Conservation (phyloP, 2,888 invertebrate genomes). For the Apamea monoglypha region DNA sequence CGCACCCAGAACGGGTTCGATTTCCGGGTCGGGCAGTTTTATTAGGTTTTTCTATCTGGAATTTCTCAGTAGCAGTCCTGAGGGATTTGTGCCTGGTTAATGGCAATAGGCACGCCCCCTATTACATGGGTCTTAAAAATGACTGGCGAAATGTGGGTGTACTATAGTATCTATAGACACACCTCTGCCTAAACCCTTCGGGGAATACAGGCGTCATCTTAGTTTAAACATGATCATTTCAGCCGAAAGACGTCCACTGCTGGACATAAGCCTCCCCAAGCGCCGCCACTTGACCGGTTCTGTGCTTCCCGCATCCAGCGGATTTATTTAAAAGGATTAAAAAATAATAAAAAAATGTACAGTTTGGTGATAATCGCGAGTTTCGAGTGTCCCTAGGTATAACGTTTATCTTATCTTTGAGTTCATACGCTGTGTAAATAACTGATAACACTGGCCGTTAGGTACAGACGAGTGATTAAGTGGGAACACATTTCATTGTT, state of each 20-base stretch:
- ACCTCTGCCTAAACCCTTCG: too few relatives aligned
- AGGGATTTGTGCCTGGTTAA: too few relatives aligned
- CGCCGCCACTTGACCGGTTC: not conserved
- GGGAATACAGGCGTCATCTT: too few relatives aligned
- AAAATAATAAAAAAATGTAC: slow-evolving; percentile 30
- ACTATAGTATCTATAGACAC: too few relatives aligned
- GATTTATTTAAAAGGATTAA: not conserved
- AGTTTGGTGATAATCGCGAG: slow-evolving; percentile 58
- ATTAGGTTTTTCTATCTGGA: too few relatives aligned
- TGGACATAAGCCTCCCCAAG: not conserved
- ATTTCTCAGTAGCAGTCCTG: too few relatives aligned
- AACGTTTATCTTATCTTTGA: slow-evolving; percentile 79
- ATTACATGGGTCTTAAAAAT: too few relatives aligned
- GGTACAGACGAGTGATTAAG: slow-evolving; percentile 66
- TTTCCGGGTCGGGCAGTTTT: too few relatives aligned
- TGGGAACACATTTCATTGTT: slow-evolving; percentile 31
- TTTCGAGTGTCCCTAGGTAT: slow-evolving; percentile 71
- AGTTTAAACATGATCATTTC: too few relatives aligned
- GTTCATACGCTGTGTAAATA: slow-evolving; percentile 86
- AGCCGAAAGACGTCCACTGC: not conserved
- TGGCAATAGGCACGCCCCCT: too few relatives aligned
- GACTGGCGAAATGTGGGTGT: too few relatives aligned
- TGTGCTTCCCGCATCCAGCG: not conserved
- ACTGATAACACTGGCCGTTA: slow-evolving; percentile 78
- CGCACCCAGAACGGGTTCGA: too few relatives aligned